These are phyloP conservation scores for Recurvirostra avosetta DNA, from an alignment of 2,113 vertebrate species.

Conservation along the genomic window DNA sequence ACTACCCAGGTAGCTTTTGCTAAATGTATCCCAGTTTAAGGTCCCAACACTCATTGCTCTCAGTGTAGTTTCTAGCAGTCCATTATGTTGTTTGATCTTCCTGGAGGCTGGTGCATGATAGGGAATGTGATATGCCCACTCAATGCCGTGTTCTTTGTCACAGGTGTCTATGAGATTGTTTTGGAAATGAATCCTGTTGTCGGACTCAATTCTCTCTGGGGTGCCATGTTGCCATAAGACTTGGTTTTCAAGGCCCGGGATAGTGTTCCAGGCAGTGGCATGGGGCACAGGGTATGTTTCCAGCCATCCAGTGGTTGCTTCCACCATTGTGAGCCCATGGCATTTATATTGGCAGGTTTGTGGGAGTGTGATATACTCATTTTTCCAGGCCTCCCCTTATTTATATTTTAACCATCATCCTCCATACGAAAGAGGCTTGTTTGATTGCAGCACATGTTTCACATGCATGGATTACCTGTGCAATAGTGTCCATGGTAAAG, in stretches of 20 bases:
- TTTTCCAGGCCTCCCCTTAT: neutral
- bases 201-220: neutral
- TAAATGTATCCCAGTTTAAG: neutral
- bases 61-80: neutral
- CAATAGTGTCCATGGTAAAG: neutral
- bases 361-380: neutral
- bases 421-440: neutral
- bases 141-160: neutral
- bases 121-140: neutral
- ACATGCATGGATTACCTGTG: too few relatives aligned
- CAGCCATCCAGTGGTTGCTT: neutral
- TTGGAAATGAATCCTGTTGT: neutral
- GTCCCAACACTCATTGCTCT: neutral
- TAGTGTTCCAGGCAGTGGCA: neutral
- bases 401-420: neutral
- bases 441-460: too few relatives aligned
- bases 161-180: neutral
- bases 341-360: neutral
- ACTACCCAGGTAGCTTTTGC: neutral
- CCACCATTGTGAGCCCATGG: neutral
- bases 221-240: neutral
- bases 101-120: neutral
- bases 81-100: neutral
- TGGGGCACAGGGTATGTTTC: neutral
- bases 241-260: neutral